Evolutionary conservation across 2,888 invertebrate genomes (phyloP).

Genomic region (Ormyrus labotus): DNA sequence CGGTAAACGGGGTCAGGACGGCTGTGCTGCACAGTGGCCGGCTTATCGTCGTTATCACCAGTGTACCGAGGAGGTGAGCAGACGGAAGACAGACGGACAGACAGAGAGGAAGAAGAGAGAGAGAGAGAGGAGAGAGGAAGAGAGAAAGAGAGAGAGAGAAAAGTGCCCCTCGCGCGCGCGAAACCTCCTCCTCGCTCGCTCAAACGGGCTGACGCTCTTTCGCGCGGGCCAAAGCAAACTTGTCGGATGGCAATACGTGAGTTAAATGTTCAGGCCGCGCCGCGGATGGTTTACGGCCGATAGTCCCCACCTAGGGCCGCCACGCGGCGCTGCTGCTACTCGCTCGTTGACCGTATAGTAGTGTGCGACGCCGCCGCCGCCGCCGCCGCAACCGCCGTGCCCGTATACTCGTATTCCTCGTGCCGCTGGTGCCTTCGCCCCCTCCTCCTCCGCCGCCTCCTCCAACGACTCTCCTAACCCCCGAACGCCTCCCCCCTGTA

Average conservation of each 20-base stretch:
- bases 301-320: constrained; percentile 79
- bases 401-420: constrained; percentile 43
- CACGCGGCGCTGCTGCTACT: constrained; percentile 75
- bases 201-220: constrained; percentile 67
- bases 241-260: constrained; percentile 77
- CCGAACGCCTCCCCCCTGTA: constrained; percentile 47
- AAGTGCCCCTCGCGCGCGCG: constrained; percentile 45
- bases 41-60: constrained; percentile 35
- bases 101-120: not conserved
- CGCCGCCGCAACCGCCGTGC: constrained; percentile 44
- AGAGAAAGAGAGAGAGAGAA: constrained; percentile 26
- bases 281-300: constrained; percentile 79
- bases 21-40: constrained; percentile 13
- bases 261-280: constrained; percentile 73
- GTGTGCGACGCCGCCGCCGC: constrained; percentile 49
- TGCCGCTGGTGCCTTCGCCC: constrained; percentile 34
- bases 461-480: constrained; percentile 46
- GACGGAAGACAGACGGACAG: not conserved
- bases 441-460: constrained; percentile 44
- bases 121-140: constrained; percentile 43
- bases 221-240: constrained; percentile 76
- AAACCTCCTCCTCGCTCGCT: constrained; percentile 23
- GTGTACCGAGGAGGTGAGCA: not conserved
- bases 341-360: constrained; percentile 1
- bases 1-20: constrained; percentile 57